Percentiles rank a stretch among this genome's conserved stretches.
Evolutionary conservation across 2,113 vertebrate genomes (phyloP).

Genomic region (Gymnocephalus cernua): DNA sequence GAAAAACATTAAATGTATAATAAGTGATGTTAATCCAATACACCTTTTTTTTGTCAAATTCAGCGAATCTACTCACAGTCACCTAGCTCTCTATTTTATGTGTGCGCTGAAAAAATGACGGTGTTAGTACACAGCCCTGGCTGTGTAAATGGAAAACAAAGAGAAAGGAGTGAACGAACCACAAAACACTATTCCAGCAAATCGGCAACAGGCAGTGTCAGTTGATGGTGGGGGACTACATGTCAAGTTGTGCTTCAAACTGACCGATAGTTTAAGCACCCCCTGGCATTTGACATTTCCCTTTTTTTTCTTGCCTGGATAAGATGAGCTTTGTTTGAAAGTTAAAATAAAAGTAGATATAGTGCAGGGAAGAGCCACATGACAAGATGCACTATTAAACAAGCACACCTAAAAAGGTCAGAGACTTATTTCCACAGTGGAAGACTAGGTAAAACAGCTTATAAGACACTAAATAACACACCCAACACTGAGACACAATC

Average conservation of each 20-base stretch:
- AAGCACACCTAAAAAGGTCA: conserved; percentile 14
- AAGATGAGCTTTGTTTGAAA: conserved; percentile 39
- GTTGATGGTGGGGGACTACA: no score
- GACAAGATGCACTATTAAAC: conserved; percentile 13
- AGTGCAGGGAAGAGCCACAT: background rate
- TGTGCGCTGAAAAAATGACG: no score
- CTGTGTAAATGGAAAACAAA: no score
- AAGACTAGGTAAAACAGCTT: background rate
- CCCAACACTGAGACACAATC: background rate
- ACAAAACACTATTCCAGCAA: no score
- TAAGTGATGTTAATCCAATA: no score
- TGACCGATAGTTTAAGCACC: conserved; percentile 9
- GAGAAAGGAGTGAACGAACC: no score
- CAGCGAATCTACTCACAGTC: no score
- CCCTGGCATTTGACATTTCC: conserved; percentile 32
- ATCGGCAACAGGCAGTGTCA: no score
- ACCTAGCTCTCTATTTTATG: no score
- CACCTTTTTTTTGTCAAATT: no score
- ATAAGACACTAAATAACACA: background rate
- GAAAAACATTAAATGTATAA: background rate
- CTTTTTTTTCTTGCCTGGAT: background rate
- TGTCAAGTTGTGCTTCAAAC: conserved; percentile 28
- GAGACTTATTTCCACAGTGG: conserved; percentile 9
- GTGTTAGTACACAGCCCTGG: no score
- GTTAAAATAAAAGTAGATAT: conserved; percentile 9